Evolutionary conservation across 2,888 invertebrate genomes (phyloP).

Genomic region (Capitulum mitella): DNA sequence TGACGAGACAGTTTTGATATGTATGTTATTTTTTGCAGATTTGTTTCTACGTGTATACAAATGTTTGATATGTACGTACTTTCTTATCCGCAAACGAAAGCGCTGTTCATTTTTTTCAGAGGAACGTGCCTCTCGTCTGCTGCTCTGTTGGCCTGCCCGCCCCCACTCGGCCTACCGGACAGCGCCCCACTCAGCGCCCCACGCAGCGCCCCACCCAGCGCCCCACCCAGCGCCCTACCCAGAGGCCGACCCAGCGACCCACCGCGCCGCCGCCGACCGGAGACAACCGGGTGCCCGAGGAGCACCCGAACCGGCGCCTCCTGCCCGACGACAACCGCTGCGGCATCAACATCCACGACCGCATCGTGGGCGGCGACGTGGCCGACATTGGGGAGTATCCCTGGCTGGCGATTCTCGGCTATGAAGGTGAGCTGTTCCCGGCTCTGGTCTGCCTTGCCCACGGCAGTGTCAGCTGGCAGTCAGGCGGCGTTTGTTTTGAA

Average conservation of each 20-base stretch:
- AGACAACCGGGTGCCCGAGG: not conserved
- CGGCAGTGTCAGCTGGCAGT: not conserved
- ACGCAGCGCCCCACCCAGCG: not conserved
- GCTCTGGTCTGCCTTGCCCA: not conserved
- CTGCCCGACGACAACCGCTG: not conserved
- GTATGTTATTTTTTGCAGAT: too few species aligned
- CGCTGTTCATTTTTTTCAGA: too few species aligned
- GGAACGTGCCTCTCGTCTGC: too few species aligned
- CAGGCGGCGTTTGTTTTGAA: too few species aligned
- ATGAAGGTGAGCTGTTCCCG: too few species aligned
- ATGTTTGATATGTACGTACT: too few species aligned
- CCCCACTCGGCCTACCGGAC: not conserved
- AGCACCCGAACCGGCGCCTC: not conserved
- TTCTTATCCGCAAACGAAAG: too few species aligned
- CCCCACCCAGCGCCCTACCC: not conserved
- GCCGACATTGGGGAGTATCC: not conserved
- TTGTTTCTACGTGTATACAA: too few species aligned
- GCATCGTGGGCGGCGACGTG: constrained; percentile 4
- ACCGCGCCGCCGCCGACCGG: not conserved
- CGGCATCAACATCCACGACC: constrained; percentile 20
- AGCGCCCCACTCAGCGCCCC: not conserved
- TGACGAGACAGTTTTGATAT: too few species aligned
- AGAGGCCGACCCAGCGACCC: not conserved
- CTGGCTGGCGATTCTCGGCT: constrained; percentile 13
- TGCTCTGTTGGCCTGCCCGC: too few species aligned